phyloP scores from a whole-genome alignment of 2,797 vertebrate genomes.

The Lagocephalus sceleratus region DNA sequence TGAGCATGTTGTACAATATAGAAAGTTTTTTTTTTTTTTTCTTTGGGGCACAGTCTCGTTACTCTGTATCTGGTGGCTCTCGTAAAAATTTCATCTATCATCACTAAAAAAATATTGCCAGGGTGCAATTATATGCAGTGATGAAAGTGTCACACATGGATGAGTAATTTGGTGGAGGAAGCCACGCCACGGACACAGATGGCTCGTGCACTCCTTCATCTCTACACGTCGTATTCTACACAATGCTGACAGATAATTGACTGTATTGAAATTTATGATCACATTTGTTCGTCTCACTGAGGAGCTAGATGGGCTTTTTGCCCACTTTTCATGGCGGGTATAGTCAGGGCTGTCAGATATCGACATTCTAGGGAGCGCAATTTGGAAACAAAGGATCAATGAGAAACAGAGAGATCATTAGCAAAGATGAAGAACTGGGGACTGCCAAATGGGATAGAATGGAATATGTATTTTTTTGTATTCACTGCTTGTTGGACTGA shows the following conservation, averaged over 20 bases:
- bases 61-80: conserved; percentile 4
- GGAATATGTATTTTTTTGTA: conserved; percentile 33
- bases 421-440: conserved; percentile 19
- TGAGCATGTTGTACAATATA: too few relatives aligned
- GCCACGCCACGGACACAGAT: conserved; percentile 49
- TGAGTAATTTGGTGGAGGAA: conserved; percentile 53
- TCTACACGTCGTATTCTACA: conserved; percentile 51
- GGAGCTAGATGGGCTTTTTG: conserved; percentile 33
- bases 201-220: conserved; percentile 40
- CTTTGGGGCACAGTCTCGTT: not conserved
- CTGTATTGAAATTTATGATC: conserved; percentile 63
- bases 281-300: conserved; percentile 44
- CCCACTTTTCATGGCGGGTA: conserved; percentile 38
- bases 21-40: too few relatives aligned
- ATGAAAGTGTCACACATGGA: conserved; percentile 49
- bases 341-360: conserved; percentile 57
- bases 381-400: conserved; percentile 35
- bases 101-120: conserved; percentile 28
- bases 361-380: conserved; percentile 44
- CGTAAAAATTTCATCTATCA: conserved; percentile 48
- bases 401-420: conserved; percentile 41
- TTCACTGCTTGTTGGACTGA: conserved; percentile 54
- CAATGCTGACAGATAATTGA: conserved; percentile 41
- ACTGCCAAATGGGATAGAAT: conserved; percentile 23
- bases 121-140: conserved; percentile 42